These are phyloP conservation scores for Heteromyza rotundicornis DNA, from an alignment of 2,888 invertebrate genomes.

Conservation along the genomic window DNA sequence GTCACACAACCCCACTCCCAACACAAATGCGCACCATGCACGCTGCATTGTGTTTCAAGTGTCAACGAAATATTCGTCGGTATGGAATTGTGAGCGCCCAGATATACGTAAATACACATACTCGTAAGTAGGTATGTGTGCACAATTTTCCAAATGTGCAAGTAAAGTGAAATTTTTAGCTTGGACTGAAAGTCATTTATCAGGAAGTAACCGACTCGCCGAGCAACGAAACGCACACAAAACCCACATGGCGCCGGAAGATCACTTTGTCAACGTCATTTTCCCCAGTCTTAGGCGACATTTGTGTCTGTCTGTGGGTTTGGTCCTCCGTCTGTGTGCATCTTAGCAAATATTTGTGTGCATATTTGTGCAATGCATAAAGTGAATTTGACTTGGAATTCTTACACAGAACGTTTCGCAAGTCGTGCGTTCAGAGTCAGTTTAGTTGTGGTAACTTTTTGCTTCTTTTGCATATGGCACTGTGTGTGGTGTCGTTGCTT, in stretches of 20 bases:
- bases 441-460: neutral
- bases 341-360: neutral
- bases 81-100: no score
- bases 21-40: no score
- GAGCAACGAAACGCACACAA: neutral
- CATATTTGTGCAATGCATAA: neutral
- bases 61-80: no score
- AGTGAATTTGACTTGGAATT: neutral
- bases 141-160: neutral
- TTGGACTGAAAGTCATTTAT: neutral
- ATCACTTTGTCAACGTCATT: conserved; percentile 17
- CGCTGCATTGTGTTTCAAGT: no score
- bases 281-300: neutral
- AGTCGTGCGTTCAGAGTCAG: neutral
- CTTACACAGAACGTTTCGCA: neutral
- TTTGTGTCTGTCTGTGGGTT: neutral
- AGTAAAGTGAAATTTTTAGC: neutral
- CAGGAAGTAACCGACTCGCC: neutral
- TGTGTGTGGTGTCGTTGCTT: neutral
- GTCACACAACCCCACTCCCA: neutral
- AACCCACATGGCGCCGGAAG: conserved; percentile 12
- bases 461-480: neutral
- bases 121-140: neutral
- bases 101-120: no score
- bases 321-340: neutral